Conservation (phyloP, 2,113 vertebrate species). For the Archocentrus centrarchus region DNA sequence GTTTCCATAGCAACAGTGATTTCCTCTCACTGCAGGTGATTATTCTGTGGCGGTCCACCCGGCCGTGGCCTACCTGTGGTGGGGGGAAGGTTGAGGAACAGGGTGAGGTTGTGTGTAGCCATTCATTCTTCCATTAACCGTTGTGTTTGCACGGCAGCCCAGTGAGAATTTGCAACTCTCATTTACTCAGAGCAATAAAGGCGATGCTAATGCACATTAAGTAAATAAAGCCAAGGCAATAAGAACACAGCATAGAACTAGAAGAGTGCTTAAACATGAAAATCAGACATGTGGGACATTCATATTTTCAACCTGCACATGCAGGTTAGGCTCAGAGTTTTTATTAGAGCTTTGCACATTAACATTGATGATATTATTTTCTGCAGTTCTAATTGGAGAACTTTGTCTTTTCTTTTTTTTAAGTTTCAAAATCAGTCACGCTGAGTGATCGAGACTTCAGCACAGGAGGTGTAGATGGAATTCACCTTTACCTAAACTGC, state of each 20-base stretch:
- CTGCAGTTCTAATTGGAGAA: rapidly evolving
- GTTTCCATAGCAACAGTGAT: constrained; percentile 72
- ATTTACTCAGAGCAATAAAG: constrained; percentile 26
- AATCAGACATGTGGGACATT: not conserved
- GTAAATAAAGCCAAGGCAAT: constrained; percentile 1
- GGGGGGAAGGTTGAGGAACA: constrained; percentile 2
- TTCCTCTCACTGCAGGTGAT: constrained; percentile 55
- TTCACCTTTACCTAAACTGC: not conserved
- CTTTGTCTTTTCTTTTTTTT: not conserved
- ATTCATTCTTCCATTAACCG: constrained; percentile 42
- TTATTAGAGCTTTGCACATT: not conserved
- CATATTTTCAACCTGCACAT: not conserved
- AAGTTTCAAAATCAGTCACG: not conserved
- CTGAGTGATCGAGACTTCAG: not conserved
- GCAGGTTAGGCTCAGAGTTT: not conserved
- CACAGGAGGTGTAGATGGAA: not conserved
- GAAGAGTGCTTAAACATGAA: not conserved
- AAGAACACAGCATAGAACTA: not conserved
- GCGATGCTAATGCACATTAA: not conserved
- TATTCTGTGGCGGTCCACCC: constrained; percentile 47
- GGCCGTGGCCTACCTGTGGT: constrained; percentile 40
- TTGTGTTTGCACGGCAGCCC: constrained; percentile 6
- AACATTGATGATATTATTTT: not conserved
- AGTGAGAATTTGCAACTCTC: constrained; percentile 14
- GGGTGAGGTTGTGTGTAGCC: not conserved